A percentile compares a stretch with the other conserved stretches of the same genome.
Conservation (phyloP, 2,888 invertebrate genomes). For the Caenorhabditis panamensis region DNA sequence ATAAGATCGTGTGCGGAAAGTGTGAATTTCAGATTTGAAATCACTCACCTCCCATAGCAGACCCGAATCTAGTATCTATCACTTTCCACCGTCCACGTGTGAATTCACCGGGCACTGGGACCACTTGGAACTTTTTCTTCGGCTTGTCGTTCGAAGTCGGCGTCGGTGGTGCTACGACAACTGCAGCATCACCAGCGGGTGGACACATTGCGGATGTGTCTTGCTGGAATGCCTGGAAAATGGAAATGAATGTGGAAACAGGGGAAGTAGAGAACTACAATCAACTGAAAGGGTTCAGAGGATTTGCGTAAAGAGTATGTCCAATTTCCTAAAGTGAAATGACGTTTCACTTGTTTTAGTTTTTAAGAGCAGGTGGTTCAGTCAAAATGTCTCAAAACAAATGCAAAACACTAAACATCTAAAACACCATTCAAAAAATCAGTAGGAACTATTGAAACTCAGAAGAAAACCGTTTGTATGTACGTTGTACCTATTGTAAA, state of each 20-base stretch:
- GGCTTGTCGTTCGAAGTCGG: constrained; percentile 29
- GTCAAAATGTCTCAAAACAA: too few species aligned
- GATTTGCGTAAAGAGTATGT: too few species aligned
- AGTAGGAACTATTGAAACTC: too few species aligned
- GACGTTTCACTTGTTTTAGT: too few species aligned
- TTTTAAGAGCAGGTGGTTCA: too few species aligned
- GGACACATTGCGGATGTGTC: constrained; percentile 34
- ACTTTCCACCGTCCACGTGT: constrained; percentile 79
- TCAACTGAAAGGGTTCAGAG: too few species aligned
- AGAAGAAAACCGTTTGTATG: too few species aligned
- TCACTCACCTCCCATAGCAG: constrained; percentile 53
- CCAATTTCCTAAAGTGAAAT: too few species aligned
- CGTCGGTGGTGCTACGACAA: constrained; percentile 6
- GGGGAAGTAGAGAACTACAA: background rate
- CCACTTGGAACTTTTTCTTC: constrained; percentile 69
- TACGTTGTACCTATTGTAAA: too few species aligned
- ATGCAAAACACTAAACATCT: too few species aligned
- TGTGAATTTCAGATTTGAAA: background rate
- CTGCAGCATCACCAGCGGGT: constrained; percentile 13
- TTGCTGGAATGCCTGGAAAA: constrained; percentile 43
- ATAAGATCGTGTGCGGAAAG: background rate
- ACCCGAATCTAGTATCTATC: constrained; percentile 57
- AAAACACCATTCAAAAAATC: too few species aligned
- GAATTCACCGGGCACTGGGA: constrained; percentile 78
- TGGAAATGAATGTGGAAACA: background rate